Evolutionary conservation across 2,888 invertebrate species (phyloP), one percentile per base, ranked within the genome.

Genomic region (Ellobium chinense): DNA sequence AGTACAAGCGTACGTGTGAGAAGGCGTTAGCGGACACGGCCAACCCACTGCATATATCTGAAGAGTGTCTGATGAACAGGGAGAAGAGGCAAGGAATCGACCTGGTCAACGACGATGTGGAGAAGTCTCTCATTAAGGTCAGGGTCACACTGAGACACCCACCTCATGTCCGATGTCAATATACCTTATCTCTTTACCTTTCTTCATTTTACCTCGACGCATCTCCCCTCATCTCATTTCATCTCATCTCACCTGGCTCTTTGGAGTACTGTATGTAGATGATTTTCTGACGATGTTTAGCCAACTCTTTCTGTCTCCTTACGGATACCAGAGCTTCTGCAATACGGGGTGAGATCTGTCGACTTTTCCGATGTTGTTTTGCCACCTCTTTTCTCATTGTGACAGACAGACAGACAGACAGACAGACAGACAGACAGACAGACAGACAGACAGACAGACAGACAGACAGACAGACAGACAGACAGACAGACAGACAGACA

Each of bases 51-150:
- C 97, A 97, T 87, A 96, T 98, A 83, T 97, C 97, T 27, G 97
- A 98, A 93, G 98, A 98, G 93, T 98, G 98, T 92, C 94, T 98
- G 62, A 97, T 98, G 93, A 96, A 97, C 91, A 94, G 98, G 79
- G 98, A 98, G 94, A 96, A 96, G 88, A 94, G 98, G 83, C 95
- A 96, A 92, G 97, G 97, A 70, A 95, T 97, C 87, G 98, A 98
- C 93, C 95, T 97, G 89, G 97, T 98, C 9, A 97, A 98, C 90
- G 98, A 98, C 90, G 95, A 96, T 69, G 96, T 97, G 36, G 98
- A 98, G 92, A 97, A 97, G 92, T 95, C 95, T 1, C 94, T 98
- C 36, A 94, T 98, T 29, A 95, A 95, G 90, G 93, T 93, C 85
- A 56, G 66, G 7, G 39, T 4, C n/a, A 46, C 27, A 46, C 24